phyloP scores from a whole-genome alignment of 2,888 invertebrate species.

The Drosophila emarginata region DNA sequence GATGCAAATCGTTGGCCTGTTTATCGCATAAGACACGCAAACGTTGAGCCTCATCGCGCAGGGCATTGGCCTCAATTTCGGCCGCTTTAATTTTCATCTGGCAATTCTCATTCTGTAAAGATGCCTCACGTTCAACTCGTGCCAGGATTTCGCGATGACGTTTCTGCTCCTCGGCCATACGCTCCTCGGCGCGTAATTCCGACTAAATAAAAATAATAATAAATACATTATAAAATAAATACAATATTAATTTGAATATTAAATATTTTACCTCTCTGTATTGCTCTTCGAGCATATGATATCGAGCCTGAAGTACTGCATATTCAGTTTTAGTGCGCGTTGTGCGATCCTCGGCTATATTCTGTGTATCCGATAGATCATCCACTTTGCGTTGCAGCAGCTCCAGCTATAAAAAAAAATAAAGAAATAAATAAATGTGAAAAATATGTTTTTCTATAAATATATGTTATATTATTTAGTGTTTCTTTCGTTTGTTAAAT shows the following conservation, averaged over 20 bases:
- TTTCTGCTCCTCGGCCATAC: slow-evolving; percentile 91
- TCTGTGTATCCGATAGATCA: slow-evolving; percentile 93
- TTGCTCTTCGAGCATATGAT: slow-evolving; percentile 94
- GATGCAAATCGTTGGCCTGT: slow-evolving; percentile 84
- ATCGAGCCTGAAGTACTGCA: slow-evolving; percentile 93
- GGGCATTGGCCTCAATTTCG: slow-evolving; percentile 86
- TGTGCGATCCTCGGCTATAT: slow-evolving; percentile 93
- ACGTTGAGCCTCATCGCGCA: slow-evolving; percentile 87
- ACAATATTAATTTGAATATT: neutral
- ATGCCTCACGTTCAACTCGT: slow-evolving; percentile 92
- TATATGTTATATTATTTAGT: slow-evolving; percentile 12
- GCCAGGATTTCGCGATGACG: slow-evolving; percentile 92
- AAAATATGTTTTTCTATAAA: neutral
- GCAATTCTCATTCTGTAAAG: slow-evolving; percentile 89
- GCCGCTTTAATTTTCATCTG: slow-evolving; percentile 88
- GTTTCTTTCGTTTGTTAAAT: neutral
- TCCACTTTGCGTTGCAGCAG: slow-evolving; percentile 96
- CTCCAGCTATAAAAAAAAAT: slow-evolving; percentile 88
- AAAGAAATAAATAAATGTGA: neutral
- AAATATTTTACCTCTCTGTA: slow-evolving; percentile 85
- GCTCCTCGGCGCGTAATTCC: slow-evolving; percentile 89
- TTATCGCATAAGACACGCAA: slow-evolving; percentile 86
- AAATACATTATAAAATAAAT: neutral
- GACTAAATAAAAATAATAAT: slow-evolving; percentile 83
- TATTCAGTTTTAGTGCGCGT: slow-evolving; percentile 95